phyloP scores from a whole-genome alignment of 2,113 vertebrate species.

The Grantiella picta region DNA sequence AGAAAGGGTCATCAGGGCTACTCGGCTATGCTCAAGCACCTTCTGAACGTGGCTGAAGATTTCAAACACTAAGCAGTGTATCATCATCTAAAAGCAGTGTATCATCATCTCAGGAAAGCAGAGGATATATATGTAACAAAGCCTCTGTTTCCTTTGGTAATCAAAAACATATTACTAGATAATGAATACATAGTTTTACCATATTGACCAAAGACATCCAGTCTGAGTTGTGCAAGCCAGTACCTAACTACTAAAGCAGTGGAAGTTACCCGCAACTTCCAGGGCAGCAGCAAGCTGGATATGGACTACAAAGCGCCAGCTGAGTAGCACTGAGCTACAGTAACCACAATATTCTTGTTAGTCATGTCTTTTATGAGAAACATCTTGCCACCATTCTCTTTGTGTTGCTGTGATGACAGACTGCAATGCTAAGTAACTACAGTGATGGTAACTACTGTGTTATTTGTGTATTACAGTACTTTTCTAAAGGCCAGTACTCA shows the following conservation, averaged over 20 bases:
- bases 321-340: neutral
- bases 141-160: neutral
- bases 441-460: neutral
- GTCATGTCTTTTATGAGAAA: neutral
- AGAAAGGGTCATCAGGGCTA: accelerated
- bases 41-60: neutral
- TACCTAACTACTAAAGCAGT: neutral
- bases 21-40: neutral
- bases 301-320: neutral
- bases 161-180: neutral
- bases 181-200: neutral
- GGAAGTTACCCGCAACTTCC: neutral
- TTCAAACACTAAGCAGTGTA: neutral
- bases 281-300: neutral
- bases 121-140: neutral
- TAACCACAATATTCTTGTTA: neutral
- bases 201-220: neutral
- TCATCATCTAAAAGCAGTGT: neutral
- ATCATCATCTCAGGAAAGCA: neutral
- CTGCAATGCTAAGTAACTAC: neutral
- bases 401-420: neutral
- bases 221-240: neutral
- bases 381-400: neutral
- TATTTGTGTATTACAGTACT: neutral
- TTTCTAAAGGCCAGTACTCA: neutral